phyloP scores from a whole-genome alignment of 1,140 invertebrate genomes.

The Penaeus japonicus region DNA sequence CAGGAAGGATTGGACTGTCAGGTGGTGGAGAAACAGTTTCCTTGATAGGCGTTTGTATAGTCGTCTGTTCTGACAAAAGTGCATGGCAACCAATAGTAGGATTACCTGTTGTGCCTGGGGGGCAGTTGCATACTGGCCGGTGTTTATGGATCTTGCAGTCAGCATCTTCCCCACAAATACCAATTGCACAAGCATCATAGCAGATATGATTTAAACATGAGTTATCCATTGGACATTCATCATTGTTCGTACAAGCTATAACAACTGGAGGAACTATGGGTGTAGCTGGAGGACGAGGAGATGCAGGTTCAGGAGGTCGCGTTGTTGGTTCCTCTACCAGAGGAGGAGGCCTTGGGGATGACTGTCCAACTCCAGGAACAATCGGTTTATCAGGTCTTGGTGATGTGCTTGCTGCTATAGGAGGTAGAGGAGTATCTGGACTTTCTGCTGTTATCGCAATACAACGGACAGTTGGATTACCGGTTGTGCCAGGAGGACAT shows the following conservation, averaged over 20 bases:
- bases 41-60: slow-evolving; percentile 6
- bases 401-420: slow-evolving; percentile 70
- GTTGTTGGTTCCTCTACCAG: slow-evolving; percentile 38
- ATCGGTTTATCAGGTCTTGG: slow-evolving; percentile 66
- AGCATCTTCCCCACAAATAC: slow-evolving; percentile 71
- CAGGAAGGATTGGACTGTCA: slow-evolving; percentile 17
- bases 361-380: slow-evolving; percentile 77
- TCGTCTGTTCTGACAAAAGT: slow-evolving; percentile 16
- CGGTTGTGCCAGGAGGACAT: slow-evolving; percentile 82
- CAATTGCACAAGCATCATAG: slow-evolving; percentile 58
- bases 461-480: slow-evolving; percentile 73
- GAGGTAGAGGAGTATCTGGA: slow-evolving; percentile 11
- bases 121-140: slow-evolving; percentile 77
- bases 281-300: slow-evolving; percentile 21
- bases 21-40: background rate
- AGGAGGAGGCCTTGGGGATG: slow-evolving; percentile 69
- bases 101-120: slow-evolving; percentile 66
- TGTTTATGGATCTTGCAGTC: slow-evolving; percentile 62
- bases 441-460: background rate
- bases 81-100: slow-evolving; percentile 62
- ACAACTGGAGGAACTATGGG: slow-evolving; percentile 28
- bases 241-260: slow-evolving; percentile 76
- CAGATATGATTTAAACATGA: slow-evolving; percentile 60
- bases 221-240: slow-evolving; percentile 72
- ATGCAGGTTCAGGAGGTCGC: slow-evolving; percentile 60